phyloP scores from a whole-genome alignment of 2,797 vertebrate species.

The Anas capensis region DNA sequence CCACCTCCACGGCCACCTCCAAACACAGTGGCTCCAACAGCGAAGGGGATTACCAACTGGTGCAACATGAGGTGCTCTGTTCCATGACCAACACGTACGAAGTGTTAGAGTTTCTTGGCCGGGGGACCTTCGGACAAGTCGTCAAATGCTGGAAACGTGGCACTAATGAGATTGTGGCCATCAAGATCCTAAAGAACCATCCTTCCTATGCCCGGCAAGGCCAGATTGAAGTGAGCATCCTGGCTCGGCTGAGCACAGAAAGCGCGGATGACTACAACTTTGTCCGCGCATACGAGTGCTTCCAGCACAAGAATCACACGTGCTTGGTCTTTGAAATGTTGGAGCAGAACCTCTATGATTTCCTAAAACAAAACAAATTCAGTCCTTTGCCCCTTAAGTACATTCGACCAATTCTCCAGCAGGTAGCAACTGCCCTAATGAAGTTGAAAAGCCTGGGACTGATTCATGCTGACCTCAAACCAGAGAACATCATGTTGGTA shows the following conservation, averaged over 20 bases:
- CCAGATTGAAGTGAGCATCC: constrained; percentile 98
- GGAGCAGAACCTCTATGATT: constrained; percentile 99
- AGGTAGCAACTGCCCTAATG: constrained; percentile 97
- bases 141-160: constrained; percentile 99
- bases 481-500: constrained; percentile 99
- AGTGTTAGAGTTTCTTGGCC: constrained; percentile 96
- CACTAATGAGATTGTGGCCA: constrained; percentile 99
- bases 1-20: constrained; percentile 93
- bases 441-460: constrained; percentile 97
- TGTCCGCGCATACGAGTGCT: constrained; percentile 97
- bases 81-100: constrained; percentile 99
- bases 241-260: constrained; percentile 96
- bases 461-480: constrained; percentile 98
- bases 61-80: constrained; percentile 98
- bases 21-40: constrained; percentile 97
- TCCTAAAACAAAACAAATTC: constrained; percentile 99
- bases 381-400: constrained; percentile 97
- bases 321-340: constrained; percentile 99
- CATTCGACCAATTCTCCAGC: constrained; percentile 96
- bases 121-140: constrained; percentile 98
- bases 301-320: constrained; percentile 99
- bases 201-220: constrained; percentile 97
- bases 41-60: constrained; percentile 97
- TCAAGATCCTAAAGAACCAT: constrained; percentile 99
- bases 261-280: constrained; percentile 98